Evolutionary conservation across 2,888 invertebrate species (phyloP), one percentile per base, ranked within the genome.

Genomic region (Mythimna loreyi): DNA sequence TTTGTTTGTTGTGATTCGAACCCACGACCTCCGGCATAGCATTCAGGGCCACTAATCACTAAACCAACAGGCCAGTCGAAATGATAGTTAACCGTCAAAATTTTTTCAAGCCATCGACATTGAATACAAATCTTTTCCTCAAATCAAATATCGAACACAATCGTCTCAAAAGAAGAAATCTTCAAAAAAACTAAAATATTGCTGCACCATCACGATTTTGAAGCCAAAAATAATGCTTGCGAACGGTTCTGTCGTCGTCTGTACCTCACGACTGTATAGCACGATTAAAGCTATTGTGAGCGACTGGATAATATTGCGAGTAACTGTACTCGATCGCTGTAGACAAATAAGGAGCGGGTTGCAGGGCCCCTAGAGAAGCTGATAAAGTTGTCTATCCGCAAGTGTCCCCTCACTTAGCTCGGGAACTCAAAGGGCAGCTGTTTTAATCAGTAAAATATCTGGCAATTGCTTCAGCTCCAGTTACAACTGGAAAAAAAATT

Each of bases 261-360:
- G 89, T 89, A 88, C 88, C 81, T 92, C 94, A 95, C 94, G 94
- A 94, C 90, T 89, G 86, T 85, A 91, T 90, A 86, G 91, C 94
- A 94, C 94, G 94, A 94, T 93, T 92, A 93, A 90, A 90, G 86
- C 91, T 90, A 92, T 94, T 94, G 93, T 93, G 83, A 74, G 66
- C 59, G 53, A 83, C 78, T 82, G 91, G 92, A 92, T 93, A 90
- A 93, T 94, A 93, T 92, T 93, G 91, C 87, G 87, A 86, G 86
- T 94, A 95, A 94, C 95, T 94, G 94, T 94, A 95, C 91, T 74
- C 88, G 89, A 93, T 92, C 87, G 89, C 85, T 78, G 89, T 90
- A 92, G 94, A 94, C 94, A 93, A 94, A 94, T 93, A 94, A 93
- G 94, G 94, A 93, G 89, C 71, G 78, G 72, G 73, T 8, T 66